Evolutionary conservation across 2,888 invertebrate species (phyloP), one percentile per base, ranked within the genome.

Genomic region (Ectemnius cavifrons): DNA sequence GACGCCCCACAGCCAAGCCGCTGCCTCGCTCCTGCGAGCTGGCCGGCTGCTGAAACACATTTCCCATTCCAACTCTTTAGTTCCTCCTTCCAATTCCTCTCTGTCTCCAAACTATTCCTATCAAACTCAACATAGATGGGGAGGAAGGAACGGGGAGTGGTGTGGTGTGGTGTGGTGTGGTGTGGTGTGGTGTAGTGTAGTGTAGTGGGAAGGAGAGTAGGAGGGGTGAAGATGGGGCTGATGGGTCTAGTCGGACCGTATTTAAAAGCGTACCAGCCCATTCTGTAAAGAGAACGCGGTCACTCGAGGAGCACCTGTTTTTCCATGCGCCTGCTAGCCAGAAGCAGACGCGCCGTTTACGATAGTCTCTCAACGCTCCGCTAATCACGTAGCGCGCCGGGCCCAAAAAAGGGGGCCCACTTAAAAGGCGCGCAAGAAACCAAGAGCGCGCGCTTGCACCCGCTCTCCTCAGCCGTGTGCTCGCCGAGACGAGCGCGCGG

Each of bases 31-130:
- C 91, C 89, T 91, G 91, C 83, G 90, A 88, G 87, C 88, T 90
- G 85, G 89, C 95, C 94, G 95, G 94, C 93, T 94, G 94, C 93
- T 93, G 91, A 81, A 92, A 91, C 89, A 88, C 79, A 78, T 76
- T 71, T 62, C 18, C 37, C 1, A 18, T 45, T 46, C 46, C 46
- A n/a, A 11, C 13, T 49, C 60, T 61, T 75, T 67, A 67, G 60
- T 37, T 37, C 37, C 37, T 37, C 37, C 37, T 37, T 37, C 37
- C 37, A 37, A 37, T 37, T 37, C 1, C 37, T 37, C 37, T 37
- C 23, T 23, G 37, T 37, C 37, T 37, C 37, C 37, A 11, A 8
- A 8, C 37, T 37, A 37, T 37, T 37, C 37, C 37, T 37, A 37
- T 6, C 37, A 37, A 37, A 37, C 37, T 37, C 37, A 37, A 37